Conservation (phyloP, 2,113 vertebrate genomes). For the Sapajus apella region DNA sequence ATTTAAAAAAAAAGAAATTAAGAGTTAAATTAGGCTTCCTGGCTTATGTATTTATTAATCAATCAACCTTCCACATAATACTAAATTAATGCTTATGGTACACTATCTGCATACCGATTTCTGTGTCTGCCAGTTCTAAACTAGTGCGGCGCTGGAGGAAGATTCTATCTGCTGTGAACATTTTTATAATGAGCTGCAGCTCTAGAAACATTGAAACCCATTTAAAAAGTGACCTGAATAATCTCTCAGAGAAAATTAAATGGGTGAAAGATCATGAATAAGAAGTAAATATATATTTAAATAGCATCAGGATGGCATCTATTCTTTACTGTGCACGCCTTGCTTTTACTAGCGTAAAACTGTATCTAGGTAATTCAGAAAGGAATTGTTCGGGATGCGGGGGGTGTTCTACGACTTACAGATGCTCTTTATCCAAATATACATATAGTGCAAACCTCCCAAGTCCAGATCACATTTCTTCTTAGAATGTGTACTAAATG, state of each 20-base stretch:
- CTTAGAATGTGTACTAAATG: neutral
- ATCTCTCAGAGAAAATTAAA: constrained; percentile 86
- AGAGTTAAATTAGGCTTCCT: constrained; percentile 75
- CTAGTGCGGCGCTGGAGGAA: constrained; percentile 85
- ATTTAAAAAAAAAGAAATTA: constrained; percentile 70
- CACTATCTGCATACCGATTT: constrained; percentile 84
- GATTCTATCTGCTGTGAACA: constrained; percentile 88
- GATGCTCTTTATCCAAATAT: neutral
- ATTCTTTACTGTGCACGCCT: neutral
- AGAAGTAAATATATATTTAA: constrained; percentile 79
- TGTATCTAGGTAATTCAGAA: neutral
- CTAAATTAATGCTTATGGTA: constrained; percentile 88
- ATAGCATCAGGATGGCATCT: constrained; percentile 36
- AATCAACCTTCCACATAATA: constrained; percentile 81
- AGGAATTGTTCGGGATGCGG: neutral
- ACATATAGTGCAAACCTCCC: neutral
- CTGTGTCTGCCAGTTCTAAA: constrained; percentile 87
- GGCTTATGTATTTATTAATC: constrained; percentile 74
- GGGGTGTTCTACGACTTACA: neutral
- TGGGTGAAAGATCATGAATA: constrained; percentile 86
- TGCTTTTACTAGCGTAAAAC: constrained; percentile 6
- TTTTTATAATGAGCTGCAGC: constrained; percentile 85
- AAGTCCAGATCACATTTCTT: neutral
- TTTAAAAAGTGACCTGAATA: constrained; percentile 86
- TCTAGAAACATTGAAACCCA: constrained; percentile 85